phyloP scores from a whole-genome alignment of 2,797 vertebrate species.

The Melanotaenia pygmaea region DNA sequence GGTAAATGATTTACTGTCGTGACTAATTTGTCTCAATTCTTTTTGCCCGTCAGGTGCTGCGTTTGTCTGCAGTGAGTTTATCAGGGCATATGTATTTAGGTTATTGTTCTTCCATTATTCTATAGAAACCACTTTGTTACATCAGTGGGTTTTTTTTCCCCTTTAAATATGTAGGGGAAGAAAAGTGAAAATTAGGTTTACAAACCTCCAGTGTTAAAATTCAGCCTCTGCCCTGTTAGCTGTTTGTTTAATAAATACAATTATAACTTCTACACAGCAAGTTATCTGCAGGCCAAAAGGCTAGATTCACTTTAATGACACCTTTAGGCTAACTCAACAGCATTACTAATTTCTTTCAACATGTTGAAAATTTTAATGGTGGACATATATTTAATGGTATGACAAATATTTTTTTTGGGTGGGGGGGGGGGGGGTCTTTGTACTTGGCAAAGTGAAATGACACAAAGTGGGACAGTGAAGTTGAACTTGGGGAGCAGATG shows the following conservation, averaged over 20 bases:
- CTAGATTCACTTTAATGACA: slow-evolving; percentile 35
- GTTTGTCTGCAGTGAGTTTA: background rate
- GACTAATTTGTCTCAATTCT: background rate
- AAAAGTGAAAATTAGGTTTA: background rate
- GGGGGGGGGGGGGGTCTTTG: background rate
- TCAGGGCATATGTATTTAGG: background rate
- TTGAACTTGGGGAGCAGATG: slow-evolving; percentile 64
- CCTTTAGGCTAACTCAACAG: slow-evolving; percentile 31
- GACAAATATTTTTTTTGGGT: too few species aligned
- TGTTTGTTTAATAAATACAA: background rate
- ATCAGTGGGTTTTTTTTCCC: background rate
- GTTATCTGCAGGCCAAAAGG: slow-evolving; percentile 39
- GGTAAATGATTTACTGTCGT: background rate
- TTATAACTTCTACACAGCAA: slow-evolving; percentile 10
- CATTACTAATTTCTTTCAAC: slow-evolving; percentile 29
- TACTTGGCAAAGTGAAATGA: slow-evolving; percentile 9
- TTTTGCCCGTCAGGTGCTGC: background rate
- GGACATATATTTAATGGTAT: slow-evolving; percentile 3
- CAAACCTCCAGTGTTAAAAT: background rate
- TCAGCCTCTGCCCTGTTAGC: background rate
- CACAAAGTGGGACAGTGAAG: slow-evolving; percentile 36
- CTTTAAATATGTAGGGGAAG: background rate
- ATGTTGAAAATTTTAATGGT: slow-evolving; percentile 4
- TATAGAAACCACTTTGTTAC: background rate
- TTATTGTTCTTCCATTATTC: too few species aligned